Evolutionary conservation across 2,113 vertebrate species (phyloP), one percentile per base, ranked within the genome.

Genomic region (Phyllostomus hastatus): DNA sequence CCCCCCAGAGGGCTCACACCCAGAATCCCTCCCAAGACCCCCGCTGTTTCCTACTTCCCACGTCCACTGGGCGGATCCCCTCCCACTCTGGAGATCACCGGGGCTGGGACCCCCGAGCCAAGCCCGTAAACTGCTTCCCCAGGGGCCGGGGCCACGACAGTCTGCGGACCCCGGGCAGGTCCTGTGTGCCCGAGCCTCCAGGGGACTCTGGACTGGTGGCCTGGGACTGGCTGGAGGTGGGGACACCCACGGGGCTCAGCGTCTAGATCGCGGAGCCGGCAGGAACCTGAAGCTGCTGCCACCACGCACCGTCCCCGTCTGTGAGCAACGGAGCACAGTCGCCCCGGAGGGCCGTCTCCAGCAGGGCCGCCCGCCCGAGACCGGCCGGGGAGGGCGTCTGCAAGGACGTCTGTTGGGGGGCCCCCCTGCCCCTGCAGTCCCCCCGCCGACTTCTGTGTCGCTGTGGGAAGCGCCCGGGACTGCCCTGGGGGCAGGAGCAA

Each of bases 1-100:
- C 87, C 92, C 93, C 97, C 94, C 89, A 84, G 75, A 90, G 75
- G 61, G 92, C 95, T 93, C 76, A 70, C 69, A 33, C 82, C 87
- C 83, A 0, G 9, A 91, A 66, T 4, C 87, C 90, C 85, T 96
- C 86, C 90, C 59, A 19, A 87, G 69, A 86, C 79, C 92, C 59
- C 69, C 0, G 24, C 86, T 52, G 73, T 96, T 95, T 89, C 82
- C 85, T 50, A 86, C 67, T 95, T 83, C 52, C 94, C 97, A 85
- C 96, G 96, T 88, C 96, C 93, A 92, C 88, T 94, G 95, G 85
- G 95, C 10, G 96, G 73, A 57, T 97, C 93, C 48, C 31, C 46
- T 72, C 81, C 87, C 24, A 12, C 72, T 87, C 87, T 1, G 0
- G 92, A 96, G 94, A 78, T 90, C 86, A 92, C 79, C 80, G 9